These are phyloP conservation scores for Gila robusta DNA, from an alignment of 2,797 vertebrate species.

Conservation along the genomic window DNA sequence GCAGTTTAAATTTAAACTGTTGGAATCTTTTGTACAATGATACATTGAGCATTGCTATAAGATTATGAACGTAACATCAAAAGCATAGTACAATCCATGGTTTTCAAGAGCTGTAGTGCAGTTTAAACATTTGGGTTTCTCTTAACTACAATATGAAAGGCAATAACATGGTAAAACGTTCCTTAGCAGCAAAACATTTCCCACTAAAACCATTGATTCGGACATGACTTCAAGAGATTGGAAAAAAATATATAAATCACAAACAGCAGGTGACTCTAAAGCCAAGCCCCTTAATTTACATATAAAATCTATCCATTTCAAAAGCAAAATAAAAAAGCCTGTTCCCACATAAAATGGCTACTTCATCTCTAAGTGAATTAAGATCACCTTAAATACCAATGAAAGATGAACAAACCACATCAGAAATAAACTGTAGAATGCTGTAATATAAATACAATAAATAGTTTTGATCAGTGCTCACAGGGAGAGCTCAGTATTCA, in stretches of 20 bases:
- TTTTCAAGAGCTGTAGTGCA: slow-evolving; percentile 37
- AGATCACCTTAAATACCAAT: slow-evolving; percentile 71
- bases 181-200: slow-evolving; percentile 67
- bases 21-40: slow-evolving; percentile 11
- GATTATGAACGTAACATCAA: slow-evolving; percentile 8
- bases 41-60: slow-evolving; percentile 32
- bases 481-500: slow-evolving; percentile 67
- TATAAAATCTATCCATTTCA: slow-evolving; percentile 65
- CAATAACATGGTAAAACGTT: slow-evolving; percentile 53
- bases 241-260: slow-evolving; percentile 46
- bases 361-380: slow-evolving; percentile 70
- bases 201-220: slow-evolving; percentile 58
- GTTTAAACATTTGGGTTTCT: slow-evolving; percentile 68
- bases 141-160: slow-evolving; percentile 55
- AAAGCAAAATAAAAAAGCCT: slow-evolving; percentile 69
- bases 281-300: slow-evolving; percentile 62
- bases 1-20: slow-evolving; percentile 18
- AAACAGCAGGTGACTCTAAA: slow-evolving; percentile 55
- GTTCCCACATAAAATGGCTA: slow-evolving; percentile 73
- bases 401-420: slow-evolving; percentile 69
- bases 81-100: slow-evolving; percentile 15
- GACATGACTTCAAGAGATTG: slow-evolving; percentile 51
- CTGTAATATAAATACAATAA: slow-evolving; percentile 99
- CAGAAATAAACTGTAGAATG: slow-evolving; percentile 72
- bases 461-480: slow-evolving; percentile 89